Evolutionary conservation across 1,140 invertebrate species (phyloP).

Genomic region (Lepidurus apus): DNA sequence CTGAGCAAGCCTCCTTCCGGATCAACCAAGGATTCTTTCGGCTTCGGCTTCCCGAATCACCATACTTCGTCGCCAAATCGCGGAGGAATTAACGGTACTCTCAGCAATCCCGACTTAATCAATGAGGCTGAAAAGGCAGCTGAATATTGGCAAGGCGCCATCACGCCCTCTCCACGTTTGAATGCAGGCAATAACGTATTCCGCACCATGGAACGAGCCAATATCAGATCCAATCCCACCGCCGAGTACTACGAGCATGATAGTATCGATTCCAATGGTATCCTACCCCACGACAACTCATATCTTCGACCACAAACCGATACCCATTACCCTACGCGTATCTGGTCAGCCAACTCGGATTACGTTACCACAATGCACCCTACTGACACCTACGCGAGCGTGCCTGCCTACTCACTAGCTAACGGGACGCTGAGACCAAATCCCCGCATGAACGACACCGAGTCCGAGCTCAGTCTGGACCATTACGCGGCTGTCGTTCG

Average conservation of each 20-base stretch:
- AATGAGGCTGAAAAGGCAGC: constrained; percentile 29
- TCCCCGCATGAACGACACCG: neutral
- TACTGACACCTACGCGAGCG: neutral
- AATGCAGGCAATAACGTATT: constrained; percentile 20
- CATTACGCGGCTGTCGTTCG: neutral
- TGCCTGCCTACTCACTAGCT: neutral
- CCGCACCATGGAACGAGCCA: neutral
- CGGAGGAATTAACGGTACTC: constrained; percentile 25
- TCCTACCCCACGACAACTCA: constrained; percentile 28
- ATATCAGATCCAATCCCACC: constrained; percentile 21
- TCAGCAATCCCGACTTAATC: constrained; percentile 27
- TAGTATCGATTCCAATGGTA: constrained; percentile 18
- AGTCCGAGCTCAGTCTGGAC: neutral
- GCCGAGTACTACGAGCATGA: constrained; percentile 24
- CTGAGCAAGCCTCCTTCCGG: neutral
- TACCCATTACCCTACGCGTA: constrained; percentile 31
- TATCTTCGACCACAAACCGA: constrained; percentile 34
- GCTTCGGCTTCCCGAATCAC: neutral
- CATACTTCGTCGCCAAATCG: constrained; percentile 14
- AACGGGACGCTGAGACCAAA: neutral
- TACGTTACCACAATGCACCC: neutral
- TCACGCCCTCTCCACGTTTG: constrained; percentile 8
- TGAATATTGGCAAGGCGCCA: constrained; percentile 28
- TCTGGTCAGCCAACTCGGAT: constrained; percentile 27
- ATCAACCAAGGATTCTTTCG: neutral